Evolutionary conservation across 2,888 invertebrate species (phyloP).

Genomic region (Microctonus brassicae): DNA sequence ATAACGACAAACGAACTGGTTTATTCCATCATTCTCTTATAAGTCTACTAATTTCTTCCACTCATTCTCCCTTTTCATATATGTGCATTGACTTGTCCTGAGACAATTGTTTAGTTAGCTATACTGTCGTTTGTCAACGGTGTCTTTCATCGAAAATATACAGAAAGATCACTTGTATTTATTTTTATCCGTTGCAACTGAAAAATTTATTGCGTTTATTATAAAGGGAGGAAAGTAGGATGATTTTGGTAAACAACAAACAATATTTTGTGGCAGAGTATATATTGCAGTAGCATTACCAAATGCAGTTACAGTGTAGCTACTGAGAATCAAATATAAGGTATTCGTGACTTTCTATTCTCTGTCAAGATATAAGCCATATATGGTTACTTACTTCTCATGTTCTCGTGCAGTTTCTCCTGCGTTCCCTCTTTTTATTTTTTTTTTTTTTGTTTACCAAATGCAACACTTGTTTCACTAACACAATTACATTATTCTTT

Average conservation of each 20-base stretch:
- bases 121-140: no score
- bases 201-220: no score
- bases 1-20: conserved; percentile 30
- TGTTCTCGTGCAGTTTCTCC: conserved; percentile 25
- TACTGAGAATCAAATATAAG: conserved; percentile 18
- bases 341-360: conserved; percentile 34
- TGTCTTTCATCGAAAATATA: no score
- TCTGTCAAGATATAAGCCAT: conserved; percentile 35
- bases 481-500: not conserved
- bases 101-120: no score
- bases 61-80: conserved; percentile 4
- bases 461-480: not conserved
- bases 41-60: conserved; percentile 6
- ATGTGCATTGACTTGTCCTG: not conserved
- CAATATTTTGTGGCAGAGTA: no score
- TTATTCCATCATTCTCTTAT: conserved; percentile 5
- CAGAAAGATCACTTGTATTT: no score
- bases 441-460: conserved; percentile 50
- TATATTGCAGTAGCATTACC: no score
- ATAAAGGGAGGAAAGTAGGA: no score
- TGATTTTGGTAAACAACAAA: no score
- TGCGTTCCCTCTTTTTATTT: conserved; percentile 42
- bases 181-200: no score
- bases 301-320: not conserved
- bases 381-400: conserved; percentile 21